Evolutionary conservation across 1,140 invertebrate species (phyloP).

Genomic region (Plectrocnemia conspersa): DNA sequence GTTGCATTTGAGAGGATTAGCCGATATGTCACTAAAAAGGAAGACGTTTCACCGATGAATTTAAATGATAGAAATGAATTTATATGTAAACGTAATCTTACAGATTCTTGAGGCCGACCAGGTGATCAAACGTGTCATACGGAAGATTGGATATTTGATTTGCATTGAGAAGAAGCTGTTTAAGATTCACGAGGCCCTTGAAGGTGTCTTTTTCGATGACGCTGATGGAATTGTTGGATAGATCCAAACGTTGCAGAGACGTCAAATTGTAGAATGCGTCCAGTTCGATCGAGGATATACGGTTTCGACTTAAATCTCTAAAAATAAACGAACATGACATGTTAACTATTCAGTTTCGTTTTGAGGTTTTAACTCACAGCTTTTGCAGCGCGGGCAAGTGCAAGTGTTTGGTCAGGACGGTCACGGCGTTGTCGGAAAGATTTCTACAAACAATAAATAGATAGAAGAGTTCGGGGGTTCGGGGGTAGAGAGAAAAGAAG

Average conservation of each 20-base stretch:
- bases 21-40: constrained; percentile 64
- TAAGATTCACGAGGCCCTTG: constrained; percentile 57
- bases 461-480: neutral
- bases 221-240: constrained; percentile 62
- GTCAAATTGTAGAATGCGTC: constrained; percentile 67
- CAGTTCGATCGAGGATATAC: constrained; percentile 66
- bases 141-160: constrained; percentile 65
- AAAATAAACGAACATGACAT: constrained; percentile 36
- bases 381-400: constrained; percentile 47
- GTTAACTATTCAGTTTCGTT: neutral
- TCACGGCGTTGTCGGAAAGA: constrained; percentile 47
- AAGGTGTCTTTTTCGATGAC: constrained; percentile 61
- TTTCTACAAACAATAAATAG: constrained; percentile 41
- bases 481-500: neutral
- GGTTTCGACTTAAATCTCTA: constrained; percentile 74
- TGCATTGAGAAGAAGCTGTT: constrained; percentile 60
- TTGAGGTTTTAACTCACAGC: constrained; percentile 37
- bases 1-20: constrained; percentile 76
- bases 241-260: constrained; percentile 63
- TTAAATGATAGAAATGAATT: constrained; percentile 2
- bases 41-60: neutral
- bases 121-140: constrained; percentile 63
- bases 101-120: constrained; percentile 63
- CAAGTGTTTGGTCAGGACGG: constrained; percentile 45
- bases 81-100: constrained; percentile 50